Base-by-base conservation (phyloP, 2,888 invertebrate species). In the Aphelenchoides bicaudatus region DNA sequence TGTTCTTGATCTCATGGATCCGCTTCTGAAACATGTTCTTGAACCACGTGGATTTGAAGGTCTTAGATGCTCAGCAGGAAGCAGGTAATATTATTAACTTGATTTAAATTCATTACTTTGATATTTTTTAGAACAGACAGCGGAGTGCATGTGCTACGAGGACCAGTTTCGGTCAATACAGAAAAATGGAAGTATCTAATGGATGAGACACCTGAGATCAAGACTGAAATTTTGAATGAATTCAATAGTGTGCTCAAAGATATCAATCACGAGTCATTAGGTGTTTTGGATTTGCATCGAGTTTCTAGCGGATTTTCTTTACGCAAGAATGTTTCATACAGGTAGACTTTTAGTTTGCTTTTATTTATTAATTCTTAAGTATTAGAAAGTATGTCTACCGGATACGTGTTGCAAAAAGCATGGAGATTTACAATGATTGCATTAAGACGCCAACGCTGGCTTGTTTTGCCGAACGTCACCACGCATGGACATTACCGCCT, bases 231-330 rank as follows among this genome's bases (percentile, higher is more conserved):
- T 16, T 25, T 58, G 1, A n/a, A 10, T 3, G 10, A 51, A 29
- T 25, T 47, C 2, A 58, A 58, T 28, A 16, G 19, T 4, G 19
- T 56, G 25, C 21, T 37, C 23, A 8, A 19, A 13, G 28, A 37
- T 21, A 8, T 56, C 21, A 39, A 58, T 13, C 16, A 16, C 0
- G 34, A 27, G 10, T 51, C 30, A 19, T 19, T 70, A 47, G 34
- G 59, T 16, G 58, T 70, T 21, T 56, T 53, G 8, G 66, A 73
- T 43, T 53, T 68, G 30, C 72, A 73, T 39, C 58, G 53, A 2
- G 73, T 73, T 6, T 68, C 71, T 8, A 64, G 67, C 8, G 72
- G 72, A 2, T 73, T 73, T 49, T 73, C 71, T 52, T 58, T 66
- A 13, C 63, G 72, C 8, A 53, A 66, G 43, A 64, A 66, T 61